Conservation (phyloP, 2,113 vertebrate genomes). For the Meriones unguiculatus region DNA sequence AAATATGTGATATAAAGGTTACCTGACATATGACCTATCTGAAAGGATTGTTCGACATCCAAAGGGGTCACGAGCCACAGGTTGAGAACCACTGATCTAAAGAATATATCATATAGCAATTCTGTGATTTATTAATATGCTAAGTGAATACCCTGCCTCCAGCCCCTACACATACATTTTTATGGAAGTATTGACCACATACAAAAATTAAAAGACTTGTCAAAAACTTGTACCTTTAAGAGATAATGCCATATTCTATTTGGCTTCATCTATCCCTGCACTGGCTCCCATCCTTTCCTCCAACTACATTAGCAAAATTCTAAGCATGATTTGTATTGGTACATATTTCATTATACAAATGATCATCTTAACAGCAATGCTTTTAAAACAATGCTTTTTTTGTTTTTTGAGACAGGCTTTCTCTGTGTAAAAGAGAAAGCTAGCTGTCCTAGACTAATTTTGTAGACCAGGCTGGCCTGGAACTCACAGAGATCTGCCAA, state of each 20-base stretch:
- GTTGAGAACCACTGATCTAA: neutral
- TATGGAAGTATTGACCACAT: neutral
- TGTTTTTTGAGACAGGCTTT: too few relatives aligned
- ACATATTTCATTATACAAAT: neutral
- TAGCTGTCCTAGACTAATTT: too few relatives aligned
- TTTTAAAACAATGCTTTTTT: neutral
- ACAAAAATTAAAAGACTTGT: conserved; percentile 14
- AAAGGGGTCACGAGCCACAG: neutral
- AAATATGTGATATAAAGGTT: neutral
- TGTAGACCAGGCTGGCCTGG: too few relatives aligned
- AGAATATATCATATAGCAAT: neutral
- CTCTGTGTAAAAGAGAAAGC: too few relatives aligned
- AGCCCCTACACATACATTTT: neutral
- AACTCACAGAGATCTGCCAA: too few relatives aligned
- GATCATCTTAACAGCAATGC: conserved; percentile 2
- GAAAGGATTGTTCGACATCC: neutral
- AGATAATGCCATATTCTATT: neutral
- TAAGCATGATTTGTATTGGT: neutral
- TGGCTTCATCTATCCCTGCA: neutral
- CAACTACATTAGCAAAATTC: conserved; percentile 39
- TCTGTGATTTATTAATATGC: neutral
- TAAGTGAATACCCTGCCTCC: neutral
- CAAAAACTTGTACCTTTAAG: neutral
- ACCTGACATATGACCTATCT: neutral
- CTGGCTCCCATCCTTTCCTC: neutral